Base-by-base conservation (phyloP, 2,888 invertebrate genomes). In the Diarsia rubi region DNA sequence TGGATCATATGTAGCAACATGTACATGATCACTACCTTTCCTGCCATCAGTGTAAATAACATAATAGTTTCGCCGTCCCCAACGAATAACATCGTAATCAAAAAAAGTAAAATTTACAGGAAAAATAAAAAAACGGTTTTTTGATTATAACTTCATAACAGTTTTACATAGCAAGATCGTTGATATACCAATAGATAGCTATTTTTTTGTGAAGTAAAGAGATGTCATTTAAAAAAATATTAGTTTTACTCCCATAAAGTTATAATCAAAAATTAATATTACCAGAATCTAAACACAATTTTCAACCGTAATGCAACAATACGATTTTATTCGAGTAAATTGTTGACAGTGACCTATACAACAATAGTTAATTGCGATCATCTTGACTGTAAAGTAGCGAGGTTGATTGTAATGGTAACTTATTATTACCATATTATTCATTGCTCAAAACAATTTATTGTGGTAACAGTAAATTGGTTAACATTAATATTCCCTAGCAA, bases 281-380 rank as follows among this genome's bases (percentile, higher is more conserved):
- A 54, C 24, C 24, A 24, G 24, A 54, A 24, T 54, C 11, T 9
- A 12, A 54, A 54, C 24, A 54, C 12, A 24, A 54, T 54, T 54
- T 54, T 54, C 12, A 54, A 11, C 54, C 24, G 24, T 24, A 54
- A 54, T 24, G 54, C 54, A 54, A 54, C 54, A 54, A 54, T 54
- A 54, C 54, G 54, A 54, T 54, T 54, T 24, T 54, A 54, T 54
- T 54, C 54, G 54, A 14, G 54, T 54, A 54, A 54, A 54, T 54
- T 54, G 24, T 54, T 24, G 54, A n/a, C 54, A 37, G 37, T 54
- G n/a, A 12, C 54, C 1, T 54, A 54, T 11, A 54, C 60, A 60
- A 19, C 14, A 42, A 37, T 60, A 60, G 37, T 60, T 37, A 19
- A 60, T 37, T 60, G 60, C 37, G 60, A 37, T 60, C 9, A 9